Evolutionary conservation across 2,888 invertebrate genomes (phyloP), one percentile per base, ranked within the genome.

Genomic region (Pherbina coryleti): DNA sequence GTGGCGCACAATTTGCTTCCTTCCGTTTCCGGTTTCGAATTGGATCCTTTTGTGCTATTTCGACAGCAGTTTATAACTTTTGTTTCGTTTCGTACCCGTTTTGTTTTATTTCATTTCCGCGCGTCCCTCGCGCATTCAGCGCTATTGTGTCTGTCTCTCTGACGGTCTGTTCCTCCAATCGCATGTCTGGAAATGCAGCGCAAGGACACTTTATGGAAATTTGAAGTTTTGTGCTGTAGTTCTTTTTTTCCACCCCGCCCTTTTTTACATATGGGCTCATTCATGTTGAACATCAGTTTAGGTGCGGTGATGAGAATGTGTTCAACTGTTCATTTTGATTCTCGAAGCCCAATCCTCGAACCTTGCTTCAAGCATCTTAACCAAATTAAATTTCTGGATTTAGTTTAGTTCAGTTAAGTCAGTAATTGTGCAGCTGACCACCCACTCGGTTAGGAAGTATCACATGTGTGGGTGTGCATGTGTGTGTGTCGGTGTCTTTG

Each of bases 1-100:
- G 79, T 79, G 79, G 79, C 79, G 78, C 78, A 77, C 80, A 80
- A 80, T 80, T 80, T 80, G 80, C 77, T 80, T 79, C 79, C 80
- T 80, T 80, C 79, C 80, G 79, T 60, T 80, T 80, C 78, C 80
- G 79, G 60, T 74, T 67, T 73, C 55, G 76, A 76, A 79, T 80
- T 75, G 78, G 51, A 44, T 51, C 62, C 64, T 78, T 78, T 78
- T 78, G 72, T 78, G 74, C 78, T 25, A 55, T 60, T 73, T 73
- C 77, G 77, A 73, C 77, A 69, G 66, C 77, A 77, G 77, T 77
- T 77, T 73, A 77, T 73, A 78, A 78, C 78, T 78, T 78, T 74
- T 74, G 69, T 64, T 17, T 51, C 28, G 51, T 28, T 53, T 55
- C 34, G 55, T 55, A 19, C 57, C 34, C 34, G 8, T 37, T 66